Evolutionary conservation across 2,113 vertebrate genomes (phyloP).

Genomic region (Lepisosteus osseus): DNA sequence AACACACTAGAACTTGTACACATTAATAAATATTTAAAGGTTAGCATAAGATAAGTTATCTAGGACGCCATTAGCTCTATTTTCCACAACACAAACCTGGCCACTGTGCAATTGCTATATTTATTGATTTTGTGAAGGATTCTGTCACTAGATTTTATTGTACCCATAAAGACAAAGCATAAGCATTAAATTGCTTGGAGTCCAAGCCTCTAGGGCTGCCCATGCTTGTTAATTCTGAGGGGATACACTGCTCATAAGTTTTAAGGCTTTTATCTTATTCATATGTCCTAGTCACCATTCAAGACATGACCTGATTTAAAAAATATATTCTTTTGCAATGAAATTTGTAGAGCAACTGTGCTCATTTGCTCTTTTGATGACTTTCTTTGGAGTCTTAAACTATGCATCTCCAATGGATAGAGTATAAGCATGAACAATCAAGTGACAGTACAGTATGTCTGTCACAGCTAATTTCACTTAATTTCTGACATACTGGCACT

Average conservation of each 20-base stretch:
- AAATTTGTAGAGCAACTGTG: not conserved
- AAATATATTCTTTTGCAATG: slow-evolving; percentile 1
- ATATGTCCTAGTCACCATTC: not conserved
- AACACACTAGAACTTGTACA: not conserved
- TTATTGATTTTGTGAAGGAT: slow-evolving; percentile 37
- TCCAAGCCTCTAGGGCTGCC: not conserved
- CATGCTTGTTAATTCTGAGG: slow-evolving; percentile 9
- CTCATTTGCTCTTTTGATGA: too few species aligned
- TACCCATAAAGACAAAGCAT: slow-evolving; percentile 40
- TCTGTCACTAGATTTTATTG: slow-evolving; percentile 35
- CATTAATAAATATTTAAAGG: not conserved
- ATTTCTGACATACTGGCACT: too few species aligned
- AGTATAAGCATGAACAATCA: too few species aligned
- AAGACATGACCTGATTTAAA: not conserved
- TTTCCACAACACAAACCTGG: slow-evolving; percentile 45
- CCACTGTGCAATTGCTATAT: slow-evolving; percentile 42
- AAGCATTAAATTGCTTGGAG: slow-evolving; percentile 33
- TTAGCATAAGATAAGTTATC: not conserved
- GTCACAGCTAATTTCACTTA: too few species aligned
- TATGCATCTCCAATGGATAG: too few species aligned
- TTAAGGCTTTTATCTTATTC: not conserved
- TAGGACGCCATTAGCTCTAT: slow-evolving; percentile 9
- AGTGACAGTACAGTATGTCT: too few species aligned
- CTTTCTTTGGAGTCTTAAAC: too few species aligned
- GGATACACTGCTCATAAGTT: slow-evolving; percentile 11